phyloP scores from a whole-genome alignment of 2,888 invertebrate species.

The Lithophane semibrunnea region DNA sequence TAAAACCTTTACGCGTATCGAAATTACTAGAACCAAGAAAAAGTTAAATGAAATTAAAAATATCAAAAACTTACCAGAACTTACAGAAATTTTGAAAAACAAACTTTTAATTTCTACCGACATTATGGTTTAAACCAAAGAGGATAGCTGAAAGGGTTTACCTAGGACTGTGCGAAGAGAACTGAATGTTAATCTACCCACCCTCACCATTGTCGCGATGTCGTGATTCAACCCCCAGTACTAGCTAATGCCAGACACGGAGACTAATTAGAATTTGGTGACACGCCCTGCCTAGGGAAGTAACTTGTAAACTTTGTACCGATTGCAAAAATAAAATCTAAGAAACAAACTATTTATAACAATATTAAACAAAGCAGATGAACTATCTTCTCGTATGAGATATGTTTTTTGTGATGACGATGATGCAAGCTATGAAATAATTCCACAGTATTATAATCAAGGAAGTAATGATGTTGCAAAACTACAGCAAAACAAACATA shows the following conservation, averaged over 20 bases:
- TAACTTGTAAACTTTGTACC: slow-evolving; percentile 81
- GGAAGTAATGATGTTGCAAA: slow-evolving; percentile 2
- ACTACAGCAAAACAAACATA: slow-evolving; percentile 9
- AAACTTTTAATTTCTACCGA: background rate
- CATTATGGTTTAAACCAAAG: slow-evolving; percentile 2
- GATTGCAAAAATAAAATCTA: slow-evolving; percentile 63
- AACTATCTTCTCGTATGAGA: background rate
- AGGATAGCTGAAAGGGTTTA: slow-evolving; percentile 10
- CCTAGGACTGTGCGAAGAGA: slow-evolving; percentile 19
- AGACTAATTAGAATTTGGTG: slow-evolving; percentile 89
- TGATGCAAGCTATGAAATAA: background rate
- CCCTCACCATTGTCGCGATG: slow-evolving; percentile 66
- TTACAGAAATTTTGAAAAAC: background rate
- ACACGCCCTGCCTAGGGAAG: slow-evolving; percentile 81
- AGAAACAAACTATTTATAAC: slow-evolving; percentile 39
- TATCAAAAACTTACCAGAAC: slow-evolving; percentile 16
- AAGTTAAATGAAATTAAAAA: background rate
- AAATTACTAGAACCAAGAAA: background rate
- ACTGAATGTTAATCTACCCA: slow-evolving; percentile 51
- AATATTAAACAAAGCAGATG: background rate
- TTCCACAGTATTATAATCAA: background rate
- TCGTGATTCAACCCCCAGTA: slow-evolving; percentile 79
- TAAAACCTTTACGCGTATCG: background rate
- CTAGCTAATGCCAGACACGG: slow-evolving; percentile 88
- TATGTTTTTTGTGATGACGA: background rate